phyloP scores from a whole-genome alignment of 1,140 invertebrate species.

The Penaeus chinensis region DNA sequence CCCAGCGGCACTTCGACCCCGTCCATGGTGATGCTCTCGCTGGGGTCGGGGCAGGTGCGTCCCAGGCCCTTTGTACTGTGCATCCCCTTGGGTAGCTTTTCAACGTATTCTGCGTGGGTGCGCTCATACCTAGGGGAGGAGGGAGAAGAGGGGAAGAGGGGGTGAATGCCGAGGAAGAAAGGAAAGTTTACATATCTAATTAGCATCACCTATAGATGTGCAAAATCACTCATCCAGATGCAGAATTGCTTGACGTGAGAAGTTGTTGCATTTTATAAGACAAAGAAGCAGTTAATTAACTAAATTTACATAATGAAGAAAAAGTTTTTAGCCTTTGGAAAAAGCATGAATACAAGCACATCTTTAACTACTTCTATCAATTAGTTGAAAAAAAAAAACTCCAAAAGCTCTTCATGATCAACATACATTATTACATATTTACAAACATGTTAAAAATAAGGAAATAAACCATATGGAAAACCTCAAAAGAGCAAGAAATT shows the following conservation, averaged over 20 bases:
- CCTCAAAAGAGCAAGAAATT: background rate
- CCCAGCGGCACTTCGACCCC: constrained; percentile 82
- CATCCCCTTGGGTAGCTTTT: constrained; percentile 81
- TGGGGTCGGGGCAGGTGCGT: constrained; percentile 79
- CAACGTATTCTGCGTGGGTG: constrained; percentile 77
- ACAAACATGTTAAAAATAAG: background rate
- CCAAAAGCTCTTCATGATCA: background rate
- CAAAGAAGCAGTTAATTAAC: too few species aligned
- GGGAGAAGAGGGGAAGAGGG: too few species aligned
- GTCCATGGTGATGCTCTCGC: constrained; percentile 58
- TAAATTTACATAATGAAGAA: too few species aligned
- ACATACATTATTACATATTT: background rate
- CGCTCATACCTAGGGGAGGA: constrained; percentile 75
- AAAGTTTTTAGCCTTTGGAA: too few species aligned
- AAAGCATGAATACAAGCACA: too few species aligned
- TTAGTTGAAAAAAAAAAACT: background rate
- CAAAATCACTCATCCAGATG: too few species aligned
- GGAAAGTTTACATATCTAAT: too few species aligned
- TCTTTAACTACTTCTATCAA: too few species aligned
- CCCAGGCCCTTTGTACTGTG: constrained; percentile 86
- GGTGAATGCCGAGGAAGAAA: constrained; percentile 17
- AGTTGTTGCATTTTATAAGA: too few species aligned
- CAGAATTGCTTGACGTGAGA: too few species aligned
- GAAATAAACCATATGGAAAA: background rate
- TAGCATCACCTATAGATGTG: background rate